Percentiles rank a stretch among this genome's conserved stretches.
phyloP scores from a whole-genome alignment of 2,797 vertebrate species.

The Clangula hyemalis region DNA sequence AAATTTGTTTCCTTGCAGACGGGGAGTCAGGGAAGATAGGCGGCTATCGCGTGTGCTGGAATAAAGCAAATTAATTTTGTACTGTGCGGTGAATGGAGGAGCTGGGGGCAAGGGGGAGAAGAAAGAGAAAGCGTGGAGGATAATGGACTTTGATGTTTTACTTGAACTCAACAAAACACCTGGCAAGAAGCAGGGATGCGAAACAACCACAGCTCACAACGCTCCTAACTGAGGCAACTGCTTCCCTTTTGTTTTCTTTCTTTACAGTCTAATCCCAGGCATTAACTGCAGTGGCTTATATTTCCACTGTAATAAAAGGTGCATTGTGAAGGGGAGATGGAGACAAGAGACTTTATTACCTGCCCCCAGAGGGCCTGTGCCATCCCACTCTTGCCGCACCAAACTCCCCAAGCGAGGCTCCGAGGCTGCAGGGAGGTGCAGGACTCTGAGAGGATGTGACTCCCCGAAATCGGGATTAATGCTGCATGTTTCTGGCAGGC shows the following conservation, averaged over 20 bases:
- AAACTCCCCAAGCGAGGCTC: neutral
- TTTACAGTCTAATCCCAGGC: neutral
- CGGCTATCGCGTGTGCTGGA: conserved; percentile 28
- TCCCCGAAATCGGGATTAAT: neutral
- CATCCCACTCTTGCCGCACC: neutral
- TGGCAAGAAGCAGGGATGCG: conserved; percentile 1
- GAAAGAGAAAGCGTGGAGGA: conserved; percentile 3
- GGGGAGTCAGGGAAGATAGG: conserved; percentile 35
- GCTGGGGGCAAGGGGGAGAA: conserved; percentile 19
- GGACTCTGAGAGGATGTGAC: rapidly evolving
- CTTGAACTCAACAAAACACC: conserved; percentile 63
- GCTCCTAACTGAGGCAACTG: neutral
- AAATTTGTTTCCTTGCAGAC: conserved; percentile 68
- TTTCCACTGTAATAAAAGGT: conserved; percentile 39
- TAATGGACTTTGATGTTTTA: conserved; percentile 68
- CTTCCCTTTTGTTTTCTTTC: conserved; percentile 59
- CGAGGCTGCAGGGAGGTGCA: neutral
- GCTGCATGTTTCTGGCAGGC: rapidly evolving
- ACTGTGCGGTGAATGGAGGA: conserved; percentile 16
- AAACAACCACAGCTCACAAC: neutral
- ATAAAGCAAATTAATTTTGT: conserved; percentile 72
- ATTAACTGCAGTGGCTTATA: neutral
- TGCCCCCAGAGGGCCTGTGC: neutral
- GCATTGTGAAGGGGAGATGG: conserved; percentile 12
- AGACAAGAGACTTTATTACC: conserved; percentile 40